Conservation (phyloP, 1,140 invertebrate genomes). For the Periplaneta americana region DNA sequence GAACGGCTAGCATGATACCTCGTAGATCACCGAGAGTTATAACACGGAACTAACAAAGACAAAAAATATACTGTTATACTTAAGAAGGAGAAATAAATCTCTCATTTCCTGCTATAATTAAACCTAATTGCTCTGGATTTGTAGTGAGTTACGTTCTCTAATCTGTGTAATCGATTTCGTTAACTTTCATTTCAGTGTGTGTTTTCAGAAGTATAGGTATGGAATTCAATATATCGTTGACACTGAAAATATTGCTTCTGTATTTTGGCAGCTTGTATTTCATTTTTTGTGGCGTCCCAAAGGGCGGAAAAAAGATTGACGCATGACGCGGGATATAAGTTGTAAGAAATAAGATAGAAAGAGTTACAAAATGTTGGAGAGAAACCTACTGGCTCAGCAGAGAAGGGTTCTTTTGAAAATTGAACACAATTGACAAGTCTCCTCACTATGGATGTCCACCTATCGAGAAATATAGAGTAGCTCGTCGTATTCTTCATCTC, state of each 20-base stretch:
- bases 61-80: too few species aligned
- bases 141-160: too few species aligned
- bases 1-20: too few species aligned
- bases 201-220: too few species aligned
- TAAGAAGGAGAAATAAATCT: too few species aligned
- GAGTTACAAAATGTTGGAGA: not conserved
- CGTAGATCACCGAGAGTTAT: too few species aligned
- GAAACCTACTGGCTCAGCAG: not conserved
- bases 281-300: not conserved
- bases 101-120: too few species aligned
- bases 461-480: not conserved
- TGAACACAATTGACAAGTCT: not conserved
- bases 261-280: not conserved
- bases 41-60: too few species aligned
- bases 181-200: too few species aligned
- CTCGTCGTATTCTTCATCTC: not conserved
- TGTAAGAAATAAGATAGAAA: not conserved
- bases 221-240: not conserved
- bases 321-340: not conserved
- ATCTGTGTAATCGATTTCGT: too few species aligned
- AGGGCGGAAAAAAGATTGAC: not conserved
- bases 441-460: not conserved
- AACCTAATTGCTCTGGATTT: too few species aligned
- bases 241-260: not conserved
- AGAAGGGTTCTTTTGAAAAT: not conserved